Base-by-base conservation (phyloP, 2,888 invertebrate genomes). In the Platerodrilus igneus region DNA sequence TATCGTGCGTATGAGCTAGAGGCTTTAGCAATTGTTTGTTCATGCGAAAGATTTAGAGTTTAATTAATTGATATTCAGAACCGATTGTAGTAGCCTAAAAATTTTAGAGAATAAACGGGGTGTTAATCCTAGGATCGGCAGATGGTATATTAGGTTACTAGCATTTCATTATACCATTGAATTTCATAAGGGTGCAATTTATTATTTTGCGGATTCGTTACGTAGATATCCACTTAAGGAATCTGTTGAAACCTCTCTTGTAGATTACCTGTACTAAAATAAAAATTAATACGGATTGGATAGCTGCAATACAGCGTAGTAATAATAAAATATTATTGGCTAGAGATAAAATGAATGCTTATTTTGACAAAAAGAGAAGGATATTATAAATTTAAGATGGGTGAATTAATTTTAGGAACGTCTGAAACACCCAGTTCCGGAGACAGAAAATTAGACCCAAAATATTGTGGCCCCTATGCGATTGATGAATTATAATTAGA, bases 151-250 rank as follows among this genome's bases (percentile, higher is more conserved):
- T 11, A 4, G 19, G 8, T 13, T 34, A 2, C 19, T 13, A 17
- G 25, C 25, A n/a, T 26, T 18, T 11, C 7, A 34, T 9, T 34
- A 26, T 18, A 17, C 8, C 9, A 19, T 26, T 9, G n/a, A n/a
- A n/a, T n/a, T n/a, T n/a, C n/a, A n/a, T n/a, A n/a, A n/a, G n/a
- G n/a, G 52, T 8, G 20, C 10, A 4, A 22, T 19, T n/a, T 50
- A 46, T 34, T 8, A 15, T 10, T 36, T 37, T 1, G 52, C 45
- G 5, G 50, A 55, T 34, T 19, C 31, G 2, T 29, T 53, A 5
- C 52, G 50, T 37, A 28, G 52, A 17, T 40, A 47, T 37, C 48
- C 53, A 2, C 45, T 50, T 1, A 43, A 51, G 17, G 20, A 17
- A 19, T 16, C 13, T 2, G n/a, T 37, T 19, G 45, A 55, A 15